Evolutionary conservation across 2,113 vertebrate species (phyloP).

Genomic region (Microcebus murinus): DNA sequence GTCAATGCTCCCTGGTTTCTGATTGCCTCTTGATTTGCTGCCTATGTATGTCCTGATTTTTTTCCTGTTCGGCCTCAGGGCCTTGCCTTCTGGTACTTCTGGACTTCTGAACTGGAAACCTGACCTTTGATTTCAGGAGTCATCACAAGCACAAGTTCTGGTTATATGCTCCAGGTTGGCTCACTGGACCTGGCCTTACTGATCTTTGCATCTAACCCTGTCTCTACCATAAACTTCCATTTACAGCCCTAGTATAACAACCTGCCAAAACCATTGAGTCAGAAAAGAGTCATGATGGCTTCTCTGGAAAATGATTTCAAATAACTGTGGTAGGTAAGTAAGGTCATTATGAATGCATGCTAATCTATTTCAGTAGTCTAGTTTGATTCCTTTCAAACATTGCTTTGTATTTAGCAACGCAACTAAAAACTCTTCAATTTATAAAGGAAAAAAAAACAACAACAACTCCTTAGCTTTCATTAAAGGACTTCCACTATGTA

Average conservation of each 20-base stretch:
- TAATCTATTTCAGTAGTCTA: not conserved
- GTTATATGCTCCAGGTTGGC: not conserved
- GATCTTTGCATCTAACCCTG: not conserved
- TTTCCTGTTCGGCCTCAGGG: not conserved
- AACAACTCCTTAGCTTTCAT: not conserved
- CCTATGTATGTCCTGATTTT: conserved; percentile 28
- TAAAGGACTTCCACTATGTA: not conserved
- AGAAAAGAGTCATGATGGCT: not conserved
- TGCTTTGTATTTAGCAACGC: not conserved
- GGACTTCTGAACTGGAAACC: not conserved
- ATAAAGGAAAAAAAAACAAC: not conserved
- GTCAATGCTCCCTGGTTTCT: conserved; percentile 47
- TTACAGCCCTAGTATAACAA: not conserved
- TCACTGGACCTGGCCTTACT: not conserved
- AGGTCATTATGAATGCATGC: not conserved
- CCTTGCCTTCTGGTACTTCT: not conserved
- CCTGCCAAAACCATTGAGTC: not conserved
- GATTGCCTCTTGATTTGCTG: not conserved
- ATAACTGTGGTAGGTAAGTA: not conserved
- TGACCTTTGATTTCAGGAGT: conserved; percentile 18
- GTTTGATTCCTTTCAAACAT: conserved; percentile 1
- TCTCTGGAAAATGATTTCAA: not conserved
- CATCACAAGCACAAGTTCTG: not conserved
- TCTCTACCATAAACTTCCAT: not conserved
- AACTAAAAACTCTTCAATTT: not conserved